Evolutionary conservation across 2,888 invertebrate species (phyloP).

Genomic region (Yponomeuta evonymella): DNA sequence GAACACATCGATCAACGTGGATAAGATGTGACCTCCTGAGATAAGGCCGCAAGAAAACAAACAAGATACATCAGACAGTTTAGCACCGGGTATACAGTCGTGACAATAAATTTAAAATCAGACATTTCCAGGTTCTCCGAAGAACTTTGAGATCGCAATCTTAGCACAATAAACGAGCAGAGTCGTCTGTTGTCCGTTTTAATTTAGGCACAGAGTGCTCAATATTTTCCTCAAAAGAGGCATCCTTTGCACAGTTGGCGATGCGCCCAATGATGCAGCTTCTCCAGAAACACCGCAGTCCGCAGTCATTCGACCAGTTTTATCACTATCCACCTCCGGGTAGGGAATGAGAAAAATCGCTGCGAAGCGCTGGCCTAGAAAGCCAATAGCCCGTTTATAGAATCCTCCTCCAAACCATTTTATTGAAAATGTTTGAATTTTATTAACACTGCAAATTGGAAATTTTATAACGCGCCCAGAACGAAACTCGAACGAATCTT

Average conservation of each 20-base stretch:
- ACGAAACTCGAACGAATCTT: not conserved
- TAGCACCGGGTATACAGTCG: not conserved
- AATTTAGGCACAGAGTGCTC: not conserved
- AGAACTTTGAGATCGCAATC: not conserved
- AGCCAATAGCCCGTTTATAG: constrained; percentile 35
- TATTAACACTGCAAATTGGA: constrained; percentile 28
- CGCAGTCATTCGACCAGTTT: constrained; percentile 36
- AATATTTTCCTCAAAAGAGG: constrained; percentile 8
- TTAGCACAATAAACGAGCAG: not conserved
- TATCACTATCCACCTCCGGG: constrained; percentile 23
- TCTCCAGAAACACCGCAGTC: constrained; percentile 21
- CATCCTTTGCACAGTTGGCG: constrained; percentile 10
- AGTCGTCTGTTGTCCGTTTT: not conserved
- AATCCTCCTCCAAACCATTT: constrained; percentile 5
- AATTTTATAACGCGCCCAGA: constrained; percentile 31
- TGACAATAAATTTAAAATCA: not conserved
- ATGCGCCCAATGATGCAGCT: constrained; percentile 18
- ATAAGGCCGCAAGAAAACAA: not conserved
- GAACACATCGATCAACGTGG: not conserved
- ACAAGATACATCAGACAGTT: not conserved
- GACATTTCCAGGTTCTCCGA: not conserved
- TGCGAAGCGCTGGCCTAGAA: constrained; percentile 46
- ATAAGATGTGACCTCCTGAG: not conserved
- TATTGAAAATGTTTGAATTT: constrained; percentile 15
- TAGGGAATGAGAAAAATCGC: constrained; percentile 18